A percentile compares a stretch with the other conserved stretches of the same genome.
Evolutionary conservation across 2,888 invertebrate genomes (phyloP).

Genomic region (Apamea crenata): DNA sequence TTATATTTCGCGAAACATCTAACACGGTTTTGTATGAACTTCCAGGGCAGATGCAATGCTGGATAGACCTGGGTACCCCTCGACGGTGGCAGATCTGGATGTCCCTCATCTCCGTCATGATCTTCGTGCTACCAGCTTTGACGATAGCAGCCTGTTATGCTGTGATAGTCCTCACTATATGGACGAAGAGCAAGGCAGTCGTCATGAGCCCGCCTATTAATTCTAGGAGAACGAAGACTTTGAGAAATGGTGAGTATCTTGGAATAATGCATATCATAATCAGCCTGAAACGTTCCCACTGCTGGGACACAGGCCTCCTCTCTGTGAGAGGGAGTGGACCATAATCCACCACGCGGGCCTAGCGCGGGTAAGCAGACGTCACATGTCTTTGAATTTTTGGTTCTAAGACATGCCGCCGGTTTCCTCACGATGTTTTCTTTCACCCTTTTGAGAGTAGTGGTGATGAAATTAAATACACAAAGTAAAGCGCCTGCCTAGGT

Average conservation of each 20-base stretch:
- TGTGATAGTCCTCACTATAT: conserved; percentile 97
- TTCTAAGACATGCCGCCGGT: too few species aligned
- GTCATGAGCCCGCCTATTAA: conserved; percentile 90
- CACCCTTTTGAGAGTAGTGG: too few species aligned
- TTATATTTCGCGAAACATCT: background rate
- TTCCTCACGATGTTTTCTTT: too few species aligned
- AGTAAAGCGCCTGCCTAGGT: too few species aligned
- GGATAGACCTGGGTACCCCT: conserved; percentile 95
- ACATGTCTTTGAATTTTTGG: too few species aligned
- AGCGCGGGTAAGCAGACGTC: too few species aligned
- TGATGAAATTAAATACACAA: too few species aligned
- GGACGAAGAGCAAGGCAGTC: conserved; percentile 95
- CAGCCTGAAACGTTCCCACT: too few species aligned
- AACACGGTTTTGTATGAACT: background rate
- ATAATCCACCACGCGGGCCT: too few species aligned
- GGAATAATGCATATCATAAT: background rate
- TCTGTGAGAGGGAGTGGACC: too few species aligned
- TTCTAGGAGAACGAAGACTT: conserved; percentile 84
- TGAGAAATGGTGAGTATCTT: conserved; percentile 75
- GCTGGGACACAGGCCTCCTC: too few species aligned
- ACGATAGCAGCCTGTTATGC: conserved; percentile 97
- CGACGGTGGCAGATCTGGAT: conserved; percentile 97
- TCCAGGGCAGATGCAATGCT: conserved; percentile 94
- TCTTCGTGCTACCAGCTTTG: conserved; percentile 96
- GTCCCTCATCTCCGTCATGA: conserved; percentile 94